Conservation (phyloP, 2,797 vertebrate genomes). For the Dryobates pubescens region DNA sequence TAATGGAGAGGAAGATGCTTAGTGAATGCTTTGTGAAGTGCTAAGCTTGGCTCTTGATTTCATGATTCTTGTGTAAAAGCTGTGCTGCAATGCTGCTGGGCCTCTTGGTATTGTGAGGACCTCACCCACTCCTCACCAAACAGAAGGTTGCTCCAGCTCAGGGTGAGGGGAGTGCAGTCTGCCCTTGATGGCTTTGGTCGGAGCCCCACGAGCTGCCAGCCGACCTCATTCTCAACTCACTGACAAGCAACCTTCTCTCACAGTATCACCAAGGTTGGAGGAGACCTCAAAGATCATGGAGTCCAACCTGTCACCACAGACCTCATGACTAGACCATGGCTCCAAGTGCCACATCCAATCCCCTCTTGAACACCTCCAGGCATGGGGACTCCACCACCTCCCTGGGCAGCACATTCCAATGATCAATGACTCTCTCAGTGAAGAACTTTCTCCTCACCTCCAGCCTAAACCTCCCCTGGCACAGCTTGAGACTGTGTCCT, state of each 20-base stretch:
- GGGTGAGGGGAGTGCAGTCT: neutral
- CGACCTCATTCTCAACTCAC: neutral
- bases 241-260: constrained; percentile 28
- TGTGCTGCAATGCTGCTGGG: neutral
- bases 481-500: too few species aligned
- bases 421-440: too few species aligned
- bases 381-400: too few species aligned
- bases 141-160: neutral
- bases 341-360: too few species aligned
- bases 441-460: too few species aligned
- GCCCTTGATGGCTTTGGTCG: neutral
- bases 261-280: too few species aligned
- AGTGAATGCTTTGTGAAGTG: neutral
- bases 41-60: neutral
- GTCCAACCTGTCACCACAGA: too few species aligned
- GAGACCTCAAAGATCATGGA: too few species aligned
- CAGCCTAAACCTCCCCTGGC: too few species aligned
- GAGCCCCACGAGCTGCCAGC: neutral
- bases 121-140: neutral
- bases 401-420: too few species aligned
- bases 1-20: neutral
- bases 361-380: too few species aligned
- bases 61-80: neutral
- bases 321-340: too few species aligned
- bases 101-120: neutral